Evolutionary conservation across 2,888 invertebrate genomes (phyloP), one percentile per base, ranked within the genome.

Genomic region (Troilus luridus): DNA sequence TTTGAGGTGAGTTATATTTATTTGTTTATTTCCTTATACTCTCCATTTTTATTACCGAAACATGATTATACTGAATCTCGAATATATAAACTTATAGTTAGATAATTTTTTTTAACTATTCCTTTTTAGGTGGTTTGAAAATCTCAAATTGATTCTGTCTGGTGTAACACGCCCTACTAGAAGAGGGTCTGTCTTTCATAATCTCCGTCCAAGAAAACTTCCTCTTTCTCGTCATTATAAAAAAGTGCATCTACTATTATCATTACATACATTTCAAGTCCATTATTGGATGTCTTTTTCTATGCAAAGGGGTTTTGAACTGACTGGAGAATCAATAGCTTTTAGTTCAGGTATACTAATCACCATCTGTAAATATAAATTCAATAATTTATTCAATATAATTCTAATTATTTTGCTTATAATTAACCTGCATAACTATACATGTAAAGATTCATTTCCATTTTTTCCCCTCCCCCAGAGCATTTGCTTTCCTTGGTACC

Each of bases 231-330:
- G 99, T 0, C 99, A 99, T 94, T 98, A 97, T 94, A 96, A 97
- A 93, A 97, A 97, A 93, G 96, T 99, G 62, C 96, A 98, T 94
- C 95, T 99, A 9, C 96, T 97, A 11, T 95, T 99, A 93, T 97
- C 97, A 0, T 95, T 99, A 90, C 98, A 99, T 93, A 96, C 97
- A 88, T 94, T 94, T 90, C 93, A 95, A 95, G 96, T 98, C 14
- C 97, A 97, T 94, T 99, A 99, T 95, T 99, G 99, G 99, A 98
- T 99, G 96, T 99, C 99, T 0, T 99, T 98, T 93, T 98, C 98
- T 0, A 97, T 98, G 95, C 98, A 98, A 94, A 96, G 98, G 92
- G 99, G 99, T 1, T 97, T 98, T 92, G 98, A 98, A 94, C 95
- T 98, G 92, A 96, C 97, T 10, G 98, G 98, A 0, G 97, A 97